These are phyloP conservation scores for Ostrea edulis DNA, from an alignment of 1,140 invertebrate genomes.

Conservation along the genomic window DNA sequence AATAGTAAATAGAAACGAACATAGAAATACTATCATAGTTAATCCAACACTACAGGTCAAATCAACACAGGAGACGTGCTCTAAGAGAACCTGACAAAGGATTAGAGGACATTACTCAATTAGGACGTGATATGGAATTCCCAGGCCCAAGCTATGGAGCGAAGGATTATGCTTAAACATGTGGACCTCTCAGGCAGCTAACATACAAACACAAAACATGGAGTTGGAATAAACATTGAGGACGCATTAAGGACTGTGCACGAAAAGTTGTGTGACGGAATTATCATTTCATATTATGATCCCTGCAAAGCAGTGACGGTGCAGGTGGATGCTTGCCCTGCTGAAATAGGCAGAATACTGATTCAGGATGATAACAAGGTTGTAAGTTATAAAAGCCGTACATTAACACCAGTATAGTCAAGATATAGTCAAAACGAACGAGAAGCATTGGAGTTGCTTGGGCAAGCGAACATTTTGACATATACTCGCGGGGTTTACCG, in stretches of 20 bases:
- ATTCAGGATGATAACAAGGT: constrained; percentile 46
- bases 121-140: constrained; percentile 39
- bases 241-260: constrained; percentile 47
- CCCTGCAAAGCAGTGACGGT: too few relatives aligned
- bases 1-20: constrained; percentile 52
- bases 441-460: constrained; percentile 78
- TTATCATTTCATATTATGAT: constrained; percentile 59
- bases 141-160: constrained; percentile 45
- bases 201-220: constrained; percentile 54
- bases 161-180: constrained; percentile 51
- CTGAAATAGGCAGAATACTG: constrained; percentile 53
- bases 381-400: constrained; percentile 63
- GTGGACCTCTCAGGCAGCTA: constrained; percentile 73
- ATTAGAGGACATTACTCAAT: too few relatives aligned
- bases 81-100: too few relatives aligned
- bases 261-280: constrained; percentile 43
- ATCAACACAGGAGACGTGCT: too few relatives aligned
- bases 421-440: constrained; percentile 78
- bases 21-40: constrained; percentile 51
- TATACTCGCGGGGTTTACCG: constrained; percentile 73
- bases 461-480: constrained; percentile 77
- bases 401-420: constrained; percentile 55
- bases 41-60: too few relatives aligned
- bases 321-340: too few relatives aligned
- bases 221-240: constrained; percentile 52